These are phyloP conservation scores for Bombylius major DNA, from an alignment of 2,888 invertebrate species.

Conservation along the genomic window DNA sequence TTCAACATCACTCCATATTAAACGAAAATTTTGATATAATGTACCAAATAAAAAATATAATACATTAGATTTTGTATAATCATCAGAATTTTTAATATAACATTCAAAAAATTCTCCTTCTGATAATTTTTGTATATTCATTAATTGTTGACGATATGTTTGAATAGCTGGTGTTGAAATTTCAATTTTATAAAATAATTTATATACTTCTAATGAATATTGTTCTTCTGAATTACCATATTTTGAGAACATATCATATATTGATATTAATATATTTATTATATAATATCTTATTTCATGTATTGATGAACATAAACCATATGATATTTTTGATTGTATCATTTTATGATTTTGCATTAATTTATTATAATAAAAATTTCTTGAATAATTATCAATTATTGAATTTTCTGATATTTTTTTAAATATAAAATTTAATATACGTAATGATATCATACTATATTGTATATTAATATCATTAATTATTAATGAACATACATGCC, in stretches of 20 bases:
- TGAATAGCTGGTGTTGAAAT: conserved; percentile 56
- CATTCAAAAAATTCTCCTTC: too few relatives aligned
- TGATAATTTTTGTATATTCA: conserved; percentile 59
- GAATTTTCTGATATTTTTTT: too few relatives aligned
- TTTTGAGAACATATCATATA: too few relatives aligned
- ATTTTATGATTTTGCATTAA: neutral
- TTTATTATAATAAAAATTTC: too few relatives aligned
- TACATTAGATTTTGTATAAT: too few relatives aligned
- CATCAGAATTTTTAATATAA: too few relatives aligned
- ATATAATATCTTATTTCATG: conserved; percentile 57
- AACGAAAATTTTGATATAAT: conserved; percentile 74
- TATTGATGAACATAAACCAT: conserved; percentile 54
- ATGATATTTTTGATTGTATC: conserved; percentile 21
- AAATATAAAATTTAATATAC: too few relatives aligned
- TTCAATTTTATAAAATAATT: conserved; percentile 58
- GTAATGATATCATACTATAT: too few relatives aligned
- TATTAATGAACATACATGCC: too few relatives aligned
- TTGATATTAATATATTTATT: conserved; percentile 23
- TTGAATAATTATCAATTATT: too few relatives aligned
- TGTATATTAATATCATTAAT: too few relatives aligned
- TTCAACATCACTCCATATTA: conserved; percentile 75
- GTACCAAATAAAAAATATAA: conserved; percentile 70
- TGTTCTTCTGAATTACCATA: too few relatives aligned
- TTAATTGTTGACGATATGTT: conserved; percentile 66
- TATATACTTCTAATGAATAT: conserved; percentile 26